Evolutionary conservation across 2,797 vertebrate species (phyloP).

Genomic region (Hybognathus amarus): DNA sequence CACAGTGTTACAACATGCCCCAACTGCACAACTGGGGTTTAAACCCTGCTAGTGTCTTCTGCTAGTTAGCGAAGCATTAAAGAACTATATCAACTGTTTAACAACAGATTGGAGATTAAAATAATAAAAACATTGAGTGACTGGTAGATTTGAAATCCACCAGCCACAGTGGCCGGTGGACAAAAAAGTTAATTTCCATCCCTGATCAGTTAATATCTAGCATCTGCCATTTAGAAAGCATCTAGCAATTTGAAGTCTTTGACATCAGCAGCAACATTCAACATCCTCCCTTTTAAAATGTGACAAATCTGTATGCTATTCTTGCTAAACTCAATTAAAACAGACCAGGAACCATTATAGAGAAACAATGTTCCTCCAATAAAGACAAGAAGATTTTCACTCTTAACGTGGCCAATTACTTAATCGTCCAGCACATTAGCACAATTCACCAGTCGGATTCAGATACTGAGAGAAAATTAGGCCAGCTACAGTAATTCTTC

Average conservation of each 20-base stretch:
- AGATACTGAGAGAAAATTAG: conserved; percentile 66
- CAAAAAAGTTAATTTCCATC: too few species aligned
- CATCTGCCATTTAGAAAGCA: neutral
- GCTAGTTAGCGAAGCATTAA: too few species aligned
- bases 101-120: too few species aligned
- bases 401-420: conserved; percentile 49
- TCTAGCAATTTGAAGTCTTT: neutral
- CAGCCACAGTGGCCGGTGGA: too few species aligned
- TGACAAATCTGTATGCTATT: neutral
- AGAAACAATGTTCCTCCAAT: neutral
- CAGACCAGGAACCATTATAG: neutral
- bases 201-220: neutral
- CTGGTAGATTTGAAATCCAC: too few species aligned
- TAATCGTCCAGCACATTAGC: conserved; percentile 59
- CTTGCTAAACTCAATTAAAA: neutral
- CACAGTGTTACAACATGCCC: too few species aligned
- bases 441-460: conserved; percentile 51
- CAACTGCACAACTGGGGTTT: too few species aligned
- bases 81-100: too few species aligned
- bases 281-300: neutral
- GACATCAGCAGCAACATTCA: neutral
- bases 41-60: too few species aligned
- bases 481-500: conserved; percentile 68
- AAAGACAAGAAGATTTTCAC: conserved; percentile 1
- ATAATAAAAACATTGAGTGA: too few species aligned